Evolutionary conservation across 1,140 invertebrate genomes (phyloP).

Genomic region (Tetragnatha versicolor): DNA sequence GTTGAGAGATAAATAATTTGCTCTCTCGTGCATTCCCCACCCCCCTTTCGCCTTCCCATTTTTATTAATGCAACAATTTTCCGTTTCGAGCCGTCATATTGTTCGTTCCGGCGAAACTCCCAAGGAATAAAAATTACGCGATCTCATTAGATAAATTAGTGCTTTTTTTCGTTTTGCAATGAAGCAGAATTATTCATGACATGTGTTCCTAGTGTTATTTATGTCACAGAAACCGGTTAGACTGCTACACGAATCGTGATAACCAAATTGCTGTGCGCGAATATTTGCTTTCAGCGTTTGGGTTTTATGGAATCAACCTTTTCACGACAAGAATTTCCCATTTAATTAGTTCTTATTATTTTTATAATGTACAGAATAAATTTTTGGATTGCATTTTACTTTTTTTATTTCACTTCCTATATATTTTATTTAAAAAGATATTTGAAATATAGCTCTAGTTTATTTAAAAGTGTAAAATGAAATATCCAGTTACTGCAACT

Average conservation of each 20-base stretch:
- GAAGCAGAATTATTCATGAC: conserved; percentile 6
- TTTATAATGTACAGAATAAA: background rate
- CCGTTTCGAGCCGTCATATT: no score
- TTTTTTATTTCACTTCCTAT: background rate
- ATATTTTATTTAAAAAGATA: background rate
- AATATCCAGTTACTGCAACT: no score
- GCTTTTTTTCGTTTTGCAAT: background rate
- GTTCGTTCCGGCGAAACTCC: no score
- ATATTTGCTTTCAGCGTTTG: background rate
- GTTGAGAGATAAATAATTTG: no score
- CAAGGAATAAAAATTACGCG: background rate
- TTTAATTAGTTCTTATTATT: background rate
- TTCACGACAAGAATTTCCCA: no score
- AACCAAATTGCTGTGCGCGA: background rate
- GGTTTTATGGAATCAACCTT: no score
- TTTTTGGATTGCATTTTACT: background rate
- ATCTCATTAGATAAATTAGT: background rate
- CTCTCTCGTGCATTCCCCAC: no score
- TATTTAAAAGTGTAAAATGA: no score
- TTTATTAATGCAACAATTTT: no score
- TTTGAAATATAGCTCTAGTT: background rate
- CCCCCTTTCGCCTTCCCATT: no score
- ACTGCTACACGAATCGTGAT: background rate
- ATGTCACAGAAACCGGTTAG: conserved; percentile 26
- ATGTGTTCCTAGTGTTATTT: conserved; percentile 1